Base-by-base conservation (phyloP, 2,888 invertebrate genomes). In the Odontocolon sp. region DNA sequence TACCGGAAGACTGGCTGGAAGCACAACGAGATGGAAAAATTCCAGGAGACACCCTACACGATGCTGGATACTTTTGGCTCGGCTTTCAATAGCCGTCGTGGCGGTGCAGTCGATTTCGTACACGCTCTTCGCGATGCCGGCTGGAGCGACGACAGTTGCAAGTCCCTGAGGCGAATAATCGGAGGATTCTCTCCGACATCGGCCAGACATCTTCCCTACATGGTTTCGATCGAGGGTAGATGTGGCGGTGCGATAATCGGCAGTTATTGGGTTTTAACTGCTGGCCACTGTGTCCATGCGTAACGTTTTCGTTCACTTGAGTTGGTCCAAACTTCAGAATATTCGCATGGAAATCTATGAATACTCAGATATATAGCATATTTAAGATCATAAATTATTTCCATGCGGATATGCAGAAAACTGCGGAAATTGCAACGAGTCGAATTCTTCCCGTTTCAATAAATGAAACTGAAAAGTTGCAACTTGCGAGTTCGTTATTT, bases 161-260 rank as follows among this genome's bases (percentile, higher is more conserved):
- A 23, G 2, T n/a, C 28, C 14, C 2, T 23, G 42, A 71, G 76
- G 21, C 47, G 71, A 68, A 67, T 80, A 31, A 67, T 79, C 8
- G 74, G 71, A 0, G 80, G 79, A 3, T 38, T 33, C 23, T 2
- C 0, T 0, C 33, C 47, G 6, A 9, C 54, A 5, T 36, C 52
- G 23, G 26, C 59, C 2, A 77, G 77, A 54, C 11, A 71, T 6
- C 14, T 74, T 14, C 80, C 80, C 3, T 80, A 74, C 23, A 72
- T 79, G 50, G 80, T 61, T 0, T 79, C 79, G 21, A 21, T 80
- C 38, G 79, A 80, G 36, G 61, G 59, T 16, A 79, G 80, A 16
- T 80, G 80, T 5, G 80, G 77, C 0, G 80, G 79, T 5, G 47
- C 71, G 0, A 74, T 80, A 11, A 69, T 80, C 31, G 31, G 79